Percentiles rank a stretch among this genome's conserved stretches.
phyloP scores from a whole-genome alignment of 2,888 invertebrate species.

The Lasioglossum vierecki region DNA sequence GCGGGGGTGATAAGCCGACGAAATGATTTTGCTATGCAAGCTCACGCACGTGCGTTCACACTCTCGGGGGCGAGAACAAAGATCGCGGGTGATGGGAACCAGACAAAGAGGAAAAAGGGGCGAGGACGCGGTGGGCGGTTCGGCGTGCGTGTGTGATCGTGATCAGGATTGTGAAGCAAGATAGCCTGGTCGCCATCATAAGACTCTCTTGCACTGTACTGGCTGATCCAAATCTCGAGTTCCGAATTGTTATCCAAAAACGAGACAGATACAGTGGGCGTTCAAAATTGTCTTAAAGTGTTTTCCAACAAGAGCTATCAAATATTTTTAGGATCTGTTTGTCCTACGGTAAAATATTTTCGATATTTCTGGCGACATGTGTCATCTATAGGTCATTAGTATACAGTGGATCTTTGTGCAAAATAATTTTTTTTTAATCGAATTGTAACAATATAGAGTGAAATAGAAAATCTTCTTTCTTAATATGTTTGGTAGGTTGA shows the following conservation, averaged over 20 bases:
- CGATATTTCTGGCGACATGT: too few relatives aligned
- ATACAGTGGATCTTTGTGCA: too few relatives aligned
- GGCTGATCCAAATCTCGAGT: constrained; percentile 76
- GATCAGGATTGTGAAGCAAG: constrained; percentile 80
- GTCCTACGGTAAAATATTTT: too few relatives aligned
- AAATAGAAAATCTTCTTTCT: too few relatives aligned
- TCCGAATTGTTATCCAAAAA: constrained; percentile 24
- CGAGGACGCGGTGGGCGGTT: constrained; percentile 78
- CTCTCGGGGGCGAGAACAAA: constrained; percentile 49
- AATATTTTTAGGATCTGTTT: background rate
- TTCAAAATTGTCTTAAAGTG: background rate
- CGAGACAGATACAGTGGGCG: background rate
- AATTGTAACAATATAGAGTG: too few relatives aligned
- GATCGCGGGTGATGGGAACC: constrained; percentile 39
- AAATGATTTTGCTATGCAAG: constrained; percentile 41
- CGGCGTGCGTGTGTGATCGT: constrained; percentile 80
- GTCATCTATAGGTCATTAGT: too few relatives aligned
- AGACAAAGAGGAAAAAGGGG: constrained; percentile 44
- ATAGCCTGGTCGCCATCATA: constrained; percentile 77
- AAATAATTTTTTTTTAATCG: too few relatives aligned
- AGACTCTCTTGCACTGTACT: constrained; percentile 72
- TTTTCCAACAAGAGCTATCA: background rate
- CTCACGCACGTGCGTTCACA: constrained; percentile 75
- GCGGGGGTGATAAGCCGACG: constrained; percentile 22
- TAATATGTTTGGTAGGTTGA: too few relatives aligned